Base-by-base conservation (phyloP, 2,113 vertebrate species). In the Diadophis punctatus region DNA sequence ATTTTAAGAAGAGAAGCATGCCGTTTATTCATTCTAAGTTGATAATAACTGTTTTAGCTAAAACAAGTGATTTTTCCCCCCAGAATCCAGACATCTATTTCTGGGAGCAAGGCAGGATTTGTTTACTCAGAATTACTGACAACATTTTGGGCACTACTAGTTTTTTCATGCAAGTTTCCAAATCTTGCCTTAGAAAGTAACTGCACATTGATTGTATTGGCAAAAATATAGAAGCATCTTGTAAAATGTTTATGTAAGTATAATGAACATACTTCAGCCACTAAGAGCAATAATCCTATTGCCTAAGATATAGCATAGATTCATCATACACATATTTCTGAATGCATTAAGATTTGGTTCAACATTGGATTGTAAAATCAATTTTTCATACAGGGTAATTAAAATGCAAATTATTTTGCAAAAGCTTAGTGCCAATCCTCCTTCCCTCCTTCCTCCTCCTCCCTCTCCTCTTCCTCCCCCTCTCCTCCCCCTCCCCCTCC, bases 331-430 rank as follows among this genome's bases (percentile, higher is more conserved):
- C 46, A 51, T 1, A 89, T 91, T 94, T 52, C 27, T 87, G 86
- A 1, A 23, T 25, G 22, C 51, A n/a, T 8, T 27, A 86, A 92
- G 88, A 90, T 18, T 80, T 23, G 16, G 39, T 51, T n/a, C 74
- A 85, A 49, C 49, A 86, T 5, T 53, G 48, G 8, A 86, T 92
- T 89, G 22, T 89, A 18, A 60, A 91, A 93, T 85, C 94, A 88
- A 46, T 56, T 8, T 92, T 94, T 91, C 39, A 92, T 46, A 94
- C 1, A 39, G 5, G 23, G 74, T 43, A 91, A 43, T 93, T 92
- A 85, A 89, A 52, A 85, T 85, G 43, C n/a, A 14, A 89, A 85
- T 92, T 89, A 23, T 58, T 85, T 56, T 48, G 87, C 14, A 89
- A 89, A 34, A 22, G 6, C 48, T 25, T 25, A 89, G 20, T 34